These are phyloP conservation scores for Holotrichia oblita DNA, from an alignment of 1,140 invertebrate genomes.

Conservation along the genomic window DNA sequence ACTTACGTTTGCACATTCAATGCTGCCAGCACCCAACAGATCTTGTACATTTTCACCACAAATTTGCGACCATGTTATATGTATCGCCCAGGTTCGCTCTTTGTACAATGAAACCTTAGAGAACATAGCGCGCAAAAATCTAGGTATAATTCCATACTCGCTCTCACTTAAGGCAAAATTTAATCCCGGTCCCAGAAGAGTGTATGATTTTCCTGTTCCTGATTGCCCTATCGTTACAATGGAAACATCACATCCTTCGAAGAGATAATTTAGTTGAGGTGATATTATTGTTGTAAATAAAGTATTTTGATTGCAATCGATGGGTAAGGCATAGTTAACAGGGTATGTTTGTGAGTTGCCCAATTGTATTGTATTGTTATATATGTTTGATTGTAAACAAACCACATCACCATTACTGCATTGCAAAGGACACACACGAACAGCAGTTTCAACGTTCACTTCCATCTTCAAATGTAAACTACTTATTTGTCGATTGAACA, in stretches of 20 bases:
- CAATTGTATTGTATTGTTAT: too few species aligned
- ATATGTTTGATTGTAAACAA: constrained; percentile 66
- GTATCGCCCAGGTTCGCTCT: constrained; percentile 69
- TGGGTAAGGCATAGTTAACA: constrained; percentile 70
- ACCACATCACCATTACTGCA: constrained; percentile 59
- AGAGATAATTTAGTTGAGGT: constrained; percentile 69
- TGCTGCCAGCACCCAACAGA: constrained; percentile 55
- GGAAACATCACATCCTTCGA: constrained; percentile 78
- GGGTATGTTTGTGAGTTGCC: constrained; percentile 66
- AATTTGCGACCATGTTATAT: constrained; percentile 74
- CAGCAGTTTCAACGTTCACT: constrained; percentile 57
- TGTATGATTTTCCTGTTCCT: constrained; percentile 81
- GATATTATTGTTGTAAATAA: constrained; percentile 62
- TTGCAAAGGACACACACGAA: constrained; percentile 53
- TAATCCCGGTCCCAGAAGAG: constrained; percentile 78
- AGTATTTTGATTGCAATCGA: constrained; percentile 63
- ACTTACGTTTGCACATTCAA: constrained; percentile 58
- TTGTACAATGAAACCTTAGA: constrained; percentile 68
- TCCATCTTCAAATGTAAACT: too few species aligned
- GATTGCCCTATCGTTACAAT: constrained; percentile 82
- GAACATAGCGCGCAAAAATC: constrained; percentile 79
- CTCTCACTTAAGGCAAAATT: constrained; percentile 74
- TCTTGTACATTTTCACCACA: constrained; percentile 59
- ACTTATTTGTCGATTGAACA: too few species aligned
- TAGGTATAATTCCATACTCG: constrained; percentile 79